phyloP scores from a whole-genome alignment of 2,888 invertebrate genomes.

The Caenorhabditis sp. region DNA sequence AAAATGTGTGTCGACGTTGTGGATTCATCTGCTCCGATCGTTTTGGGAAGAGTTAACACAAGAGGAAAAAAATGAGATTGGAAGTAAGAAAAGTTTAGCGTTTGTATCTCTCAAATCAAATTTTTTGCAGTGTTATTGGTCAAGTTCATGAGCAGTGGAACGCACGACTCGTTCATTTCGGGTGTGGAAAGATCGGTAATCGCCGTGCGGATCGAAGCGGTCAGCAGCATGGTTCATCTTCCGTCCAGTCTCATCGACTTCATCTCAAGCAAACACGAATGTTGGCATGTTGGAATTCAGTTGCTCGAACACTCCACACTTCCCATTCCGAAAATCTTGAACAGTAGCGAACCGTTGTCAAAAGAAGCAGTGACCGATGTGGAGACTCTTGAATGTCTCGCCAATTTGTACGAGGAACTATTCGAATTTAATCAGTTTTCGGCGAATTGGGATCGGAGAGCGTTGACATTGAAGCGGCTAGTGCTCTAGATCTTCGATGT shows the following conservation, averaged over 20 bases:
- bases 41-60: conserved; percentile 22
- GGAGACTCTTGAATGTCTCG: conserved; percentile 75
- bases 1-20: conserved; percentile 25
- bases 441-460: conserved; percentile 91
- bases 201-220: conserved; percentile 41
- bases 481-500: conserved; percentile 21
- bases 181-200: conserved; percentile 38
- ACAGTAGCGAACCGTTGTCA: conserved; percentile 1
- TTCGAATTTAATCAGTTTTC: conserved; percentile 96
- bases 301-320: conserved; percentile 33
- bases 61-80: conserved; percentile 11
- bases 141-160: conserved; percentile 41
- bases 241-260: conserved; percentile 43
- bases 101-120: too few relatives aligned
- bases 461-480: conserved; percentile 74
- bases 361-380: conserved; percentile 2
- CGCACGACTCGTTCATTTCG: conserved; percentile 27
- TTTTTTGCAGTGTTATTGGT: conserved; percentile 17
- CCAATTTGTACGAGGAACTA: conserved; percentile 88
- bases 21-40: conserved; percentile 34
- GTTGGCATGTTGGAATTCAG: conserved; percentile 44
- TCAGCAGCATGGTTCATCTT: conserved; percentile 18
- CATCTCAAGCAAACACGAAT: conserved; percentile 40
- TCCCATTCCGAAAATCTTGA: conserved; percentile 22
- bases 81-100: conserved; percentile 12